Conservation (phyloP, 2,113 vertebrate genomes). For the Xenopus tropicalis region DNA sequence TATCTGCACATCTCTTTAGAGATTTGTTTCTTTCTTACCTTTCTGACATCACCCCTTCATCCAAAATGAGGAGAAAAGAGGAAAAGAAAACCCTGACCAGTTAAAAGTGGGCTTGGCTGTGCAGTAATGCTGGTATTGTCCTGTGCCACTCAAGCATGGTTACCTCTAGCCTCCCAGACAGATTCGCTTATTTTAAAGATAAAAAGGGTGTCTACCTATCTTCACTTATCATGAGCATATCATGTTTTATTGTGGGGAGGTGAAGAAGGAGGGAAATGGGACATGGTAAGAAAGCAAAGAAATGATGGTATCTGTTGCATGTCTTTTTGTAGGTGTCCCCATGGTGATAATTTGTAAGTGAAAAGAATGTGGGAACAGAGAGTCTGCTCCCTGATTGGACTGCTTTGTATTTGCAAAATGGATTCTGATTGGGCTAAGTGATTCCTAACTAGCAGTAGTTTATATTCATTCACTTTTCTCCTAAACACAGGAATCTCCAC, state of each 20-base stretch:
- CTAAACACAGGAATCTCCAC: slow-evolving; percentile 55
- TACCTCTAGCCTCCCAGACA: slow-evolving; percentile 58
- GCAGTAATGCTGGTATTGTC: slow-evolving; percentile 65
- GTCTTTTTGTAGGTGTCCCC: slow-evolving; percentile 85
- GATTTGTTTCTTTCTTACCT: slow-evolving; percentile 73
- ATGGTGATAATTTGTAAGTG: slow-evolving; percentile 95
- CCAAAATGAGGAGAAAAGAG: slow-evolving; percentile 25
- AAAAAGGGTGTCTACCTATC: slow-evolving; percentile 52
- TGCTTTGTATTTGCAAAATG: slow-evolving; percentile 91
- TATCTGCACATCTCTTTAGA: slow-evolving; percentile 88
- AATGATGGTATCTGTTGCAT: slow-evolving; percentile 77
- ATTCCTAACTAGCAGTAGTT: slow-evolving; percentile 89
- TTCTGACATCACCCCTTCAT: slow-evolving; percentile 73
- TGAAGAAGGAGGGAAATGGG: slow-evolving; percentile 29
- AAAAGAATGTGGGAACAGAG: slow-evolving; percentile 96
- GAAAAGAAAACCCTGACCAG: slow-evolving; percentile 53
- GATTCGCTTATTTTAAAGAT: slow-evolving; percentile 50
- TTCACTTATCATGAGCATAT: slow-evolving; percentile 55
- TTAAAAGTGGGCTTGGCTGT: slow-evolving; percentile 61
- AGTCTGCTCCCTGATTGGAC: slow-evolving; percentile 88
- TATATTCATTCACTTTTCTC: slow-evolving; percentile 97
- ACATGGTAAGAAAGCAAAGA: slow-evolving; percentile 61
- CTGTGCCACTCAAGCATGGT: slow-evolving; percentile 65
- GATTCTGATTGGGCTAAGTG: slow-evolving; percentile 97
- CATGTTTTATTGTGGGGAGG: slow-evolving; percentile 34